Conservation (phyloP, 2,113 vertebrate genomes). For the Calidris pygmaea region DNA sequence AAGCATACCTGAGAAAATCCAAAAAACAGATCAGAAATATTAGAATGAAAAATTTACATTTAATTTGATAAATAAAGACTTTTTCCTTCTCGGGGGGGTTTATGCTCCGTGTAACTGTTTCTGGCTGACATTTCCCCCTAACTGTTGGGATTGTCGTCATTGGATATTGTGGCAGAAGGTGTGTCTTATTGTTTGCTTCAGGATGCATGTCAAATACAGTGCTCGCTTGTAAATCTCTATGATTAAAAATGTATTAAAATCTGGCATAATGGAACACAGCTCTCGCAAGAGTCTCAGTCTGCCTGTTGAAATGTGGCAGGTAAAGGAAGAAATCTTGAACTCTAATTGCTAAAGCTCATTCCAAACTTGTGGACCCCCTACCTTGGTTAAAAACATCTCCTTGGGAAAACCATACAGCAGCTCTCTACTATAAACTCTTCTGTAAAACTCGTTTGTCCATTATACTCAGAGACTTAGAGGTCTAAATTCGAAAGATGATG, state of each 20-base stretch:
- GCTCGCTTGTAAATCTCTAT: not conserved
- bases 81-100: not conserved
- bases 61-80: not conserved
- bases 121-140: not conserved
- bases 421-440: not conserved
- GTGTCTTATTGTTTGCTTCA: not conserved
- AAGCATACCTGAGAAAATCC: conserved; percentile 37
- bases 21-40: not conserved
- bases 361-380: not conserved
- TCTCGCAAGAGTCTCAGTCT: not conserved
- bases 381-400: not conserved
- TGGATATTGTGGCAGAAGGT: not conserved
- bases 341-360: not conserved
- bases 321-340: not conserved
- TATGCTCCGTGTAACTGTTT: not conserved
- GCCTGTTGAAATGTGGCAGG: not conserved
- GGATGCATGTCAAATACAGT: not conserved
- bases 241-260: conserved; percentile 9
- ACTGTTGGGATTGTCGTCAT: not conserved
- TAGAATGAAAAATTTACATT: conserved; percentile 3
- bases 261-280: not conserved
- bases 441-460: not conserved
- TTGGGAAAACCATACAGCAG: not conserved
- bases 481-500: not conserved
- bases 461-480: not conserved